Evolutionary conservation across 2,797 vertebrate species (phyloP).

Genomic region (Schizopygopsis pylzovi): DNA sequence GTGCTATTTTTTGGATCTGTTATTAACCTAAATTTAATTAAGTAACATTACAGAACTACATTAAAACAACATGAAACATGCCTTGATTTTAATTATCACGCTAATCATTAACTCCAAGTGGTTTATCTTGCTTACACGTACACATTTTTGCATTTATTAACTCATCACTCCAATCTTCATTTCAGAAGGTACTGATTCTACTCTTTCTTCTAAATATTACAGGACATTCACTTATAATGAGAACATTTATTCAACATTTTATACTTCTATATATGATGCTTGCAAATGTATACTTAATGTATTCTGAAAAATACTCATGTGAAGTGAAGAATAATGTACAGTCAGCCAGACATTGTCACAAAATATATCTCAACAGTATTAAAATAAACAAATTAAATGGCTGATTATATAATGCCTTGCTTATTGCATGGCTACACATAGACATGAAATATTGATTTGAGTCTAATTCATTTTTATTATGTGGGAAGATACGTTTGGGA

Average conservation of each 20-base stretch:
- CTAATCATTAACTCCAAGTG: constrained; percentile 12
- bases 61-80: constrained; percentile 25
- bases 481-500: not conserved
- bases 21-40: constrained; percentile 37
- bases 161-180: not conserved
- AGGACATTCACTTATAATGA: not conserved
- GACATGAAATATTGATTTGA: not conserved
- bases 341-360: not conserved
- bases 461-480: not conserved
- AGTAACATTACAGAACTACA: not conserved
- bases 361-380: not conserved
- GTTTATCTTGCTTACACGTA: not conserved
- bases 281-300: not conserved
- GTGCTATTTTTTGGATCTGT: not conserved
- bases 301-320: not conserved
- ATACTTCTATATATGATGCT: not conserved
- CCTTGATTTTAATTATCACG: not conserved
- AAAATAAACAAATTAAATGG: not conserved
- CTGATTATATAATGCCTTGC: not conserved
- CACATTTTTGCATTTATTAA: not conserved
- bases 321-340: not conserved
- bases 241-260: not conserved
- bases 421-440: not conserved
- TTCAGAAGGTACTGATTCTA: not conserved
- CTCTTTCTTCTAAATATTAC: no score